These are phyloP conservation scores for Pomacea maculata DNA, from an alignment of 1,140 invertebrate species.

Conservation along the genomic window DNA sequence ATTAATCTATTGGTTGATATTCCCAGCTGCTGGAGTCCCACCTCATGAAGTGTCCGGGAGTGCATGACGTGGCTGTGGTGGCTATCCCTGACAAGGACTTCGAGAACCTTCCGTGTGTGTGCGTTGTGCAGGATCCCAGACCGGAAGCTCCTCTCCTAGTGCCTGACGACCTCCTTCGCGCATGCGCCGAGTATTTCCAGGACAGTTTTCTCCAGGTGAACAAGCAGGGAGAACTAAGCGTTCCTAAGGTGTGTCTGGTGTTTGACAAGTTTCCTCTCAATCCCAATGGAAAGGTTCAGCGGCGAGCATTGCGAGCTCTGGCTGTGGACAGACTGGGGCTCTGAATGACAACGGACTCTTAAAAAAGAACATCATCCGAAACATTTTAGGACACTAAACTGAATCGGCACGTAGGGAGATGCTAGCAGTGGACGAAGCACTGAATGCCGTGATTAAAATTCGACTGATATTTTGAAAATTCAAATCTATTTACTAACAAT, in stretches of 20 bases:
- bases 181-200: background rate
- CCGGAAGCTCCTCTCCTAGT: background rate
- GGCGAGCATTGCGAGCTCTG: background rate
- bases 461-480: too few species aligned
- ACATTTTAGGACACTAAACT: too few species aligned
- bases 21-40: background rate
- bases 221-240: background rate
- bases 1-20: background rate
- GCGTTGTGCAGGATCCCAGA: background rate
- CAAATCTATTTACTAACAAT: too few species aligned
- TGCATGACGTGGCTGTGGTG: background rate
- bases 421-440: too few species aligned
- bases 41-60: slow-evolving; percentile 1
- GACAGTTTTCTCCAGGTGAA: background rate
- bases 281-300: background rate
- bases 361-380: too few species aligned
- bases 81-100: background rate
- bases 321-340: background rate
- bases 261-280: slow-evolving; percentile 1
- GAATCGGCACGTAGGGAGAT: too few species aligned
- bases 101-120: slow-evolving; percentile 1
- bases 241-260: slow-evolving; percentile 2
- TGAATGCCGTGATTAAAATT: too few species aligned
- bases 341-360: too few species aligned
- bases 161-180: background rate